Evolutionary conservation across 2,797 vertebrate genomes (phyloP).

Genomic region (Tarsius wallacei): DNA sequence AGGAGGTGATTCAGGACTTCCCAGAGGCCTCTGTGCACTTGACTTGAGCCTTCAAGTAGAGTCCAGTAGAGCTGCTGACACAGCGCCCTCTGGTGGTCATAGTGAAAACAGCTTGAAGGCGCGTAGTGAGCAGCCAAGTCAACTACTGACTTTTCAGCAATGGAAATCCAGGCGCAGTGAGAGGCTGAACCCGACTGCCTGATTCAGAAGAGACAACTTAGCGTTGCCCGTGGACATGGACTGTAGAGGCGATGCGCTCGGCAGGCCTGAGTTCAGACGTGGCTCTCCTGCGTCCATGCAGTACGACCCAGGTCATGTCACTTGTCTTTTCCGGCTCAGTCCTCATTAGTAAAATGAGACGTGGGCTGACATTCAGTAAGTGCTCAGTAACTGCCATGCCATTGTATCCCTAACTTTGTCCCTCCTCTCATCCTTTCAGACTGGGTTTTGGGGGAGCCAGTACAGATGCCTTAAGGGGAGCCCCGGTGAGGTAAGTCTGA

Average conservation of each 20-base stretch:
- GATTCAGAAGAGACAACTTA: constrained; percentile 9
- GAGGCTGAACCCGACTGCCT: not conserved
- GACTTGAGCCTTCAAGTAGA: not conserved
- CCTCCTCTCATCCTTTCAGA: not conserved
- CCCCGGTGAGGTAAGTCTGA: not conserved
- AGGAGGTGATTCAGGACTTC: not conserved
- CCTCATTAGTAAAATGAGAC: not conserved
- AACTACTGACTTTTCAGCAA: not conserved
- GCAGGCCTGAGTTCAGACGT: not conserved
- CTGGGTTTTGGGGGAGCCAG: not conserved
- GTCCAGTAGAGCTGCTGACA: not conserved
- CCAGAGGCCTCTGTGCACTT: not conserved
- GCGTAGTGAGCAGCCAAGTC: not conserved
- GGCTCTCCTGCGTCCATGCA: not conserved
- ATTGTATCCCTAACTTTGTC: not conserved
- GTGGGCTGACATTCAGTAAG: not conserved
- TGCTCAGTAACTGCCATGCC: not conserved
- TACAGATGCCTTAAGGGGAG: not conserved
- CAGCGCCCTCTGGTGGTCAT: not conserved
- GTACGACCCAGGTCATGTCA: not conserved
- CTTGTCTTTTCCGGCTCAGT: not conserved
- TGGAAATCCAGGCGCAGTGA: not conserved
- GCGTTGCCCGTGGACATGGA: not conserved
- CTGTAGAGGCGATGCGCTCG: not conserved
- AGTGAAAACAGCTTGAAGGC: constrained; percentile 35